Evolutionary conservation across 2,797 vertebrate genomes (phyloP).

Genomic region (Tragopan temminckii): DNA sequence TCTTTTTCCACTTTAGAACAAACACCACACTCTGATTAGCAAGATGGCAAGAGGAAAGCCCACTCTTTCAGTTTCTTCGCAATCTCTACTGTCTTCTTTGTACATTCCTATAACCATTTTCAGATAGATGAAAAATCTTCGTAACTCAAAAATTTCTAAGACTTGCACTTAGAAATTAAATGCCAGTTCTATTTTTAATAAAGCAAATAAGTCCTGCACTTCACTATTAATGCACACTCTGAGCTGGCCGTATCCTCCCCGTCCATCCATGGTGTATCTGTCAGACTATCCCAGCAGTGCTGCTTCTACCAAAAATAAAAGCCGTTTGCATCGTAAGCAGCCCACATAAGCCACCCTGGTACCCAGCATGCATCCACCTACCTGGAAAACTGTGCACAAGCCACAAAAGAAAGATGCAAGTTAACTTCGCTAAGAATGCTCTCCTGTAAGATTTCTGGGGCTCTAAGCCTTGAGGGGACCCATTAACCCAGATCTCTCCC

Average conservation of each 20-base stretch:
- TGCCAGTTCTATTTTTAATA: background rate
- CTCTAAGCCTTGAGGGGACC: background rate
- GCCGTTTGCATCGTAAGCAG: background rate
- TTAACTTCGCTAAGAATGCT: background rate
- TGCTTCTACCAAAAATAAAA: constrained; percentile 24
- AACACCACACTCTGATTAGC: background rate
- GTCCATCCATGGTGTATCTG: background rate
- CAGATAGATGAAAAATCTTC: background rate
- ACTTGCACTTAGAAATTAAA: background rate
- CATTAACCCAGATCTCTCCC: background rate
- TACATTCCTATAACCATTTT: background rate
- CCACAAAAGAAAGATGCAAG: background rate
- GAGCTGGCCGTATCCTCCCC: background rate
- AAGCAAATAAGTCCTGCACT: constrained; percentile 1
- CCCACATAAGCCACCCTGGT: background rate
- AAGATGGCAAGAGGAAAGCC: background rate
- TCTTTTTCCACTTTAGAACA: background rate
- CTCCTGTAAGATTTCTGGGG: background rate
- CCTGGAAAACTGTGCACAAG: background rate
- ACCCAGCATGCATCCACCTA: background rate
- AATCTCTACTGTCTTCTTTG: background rate
- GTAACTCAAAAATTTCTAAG: background rate
- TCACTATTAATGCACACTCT: background rate
- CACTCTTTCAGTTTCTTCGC: background rate
- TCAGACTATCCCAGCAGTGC: background rate